Evolutionary conservation across 2,113 vertebrate species (phyloP), one percentile per base, ranked within the genome.

Genomic region (Triplophysa rosa): DNA sequence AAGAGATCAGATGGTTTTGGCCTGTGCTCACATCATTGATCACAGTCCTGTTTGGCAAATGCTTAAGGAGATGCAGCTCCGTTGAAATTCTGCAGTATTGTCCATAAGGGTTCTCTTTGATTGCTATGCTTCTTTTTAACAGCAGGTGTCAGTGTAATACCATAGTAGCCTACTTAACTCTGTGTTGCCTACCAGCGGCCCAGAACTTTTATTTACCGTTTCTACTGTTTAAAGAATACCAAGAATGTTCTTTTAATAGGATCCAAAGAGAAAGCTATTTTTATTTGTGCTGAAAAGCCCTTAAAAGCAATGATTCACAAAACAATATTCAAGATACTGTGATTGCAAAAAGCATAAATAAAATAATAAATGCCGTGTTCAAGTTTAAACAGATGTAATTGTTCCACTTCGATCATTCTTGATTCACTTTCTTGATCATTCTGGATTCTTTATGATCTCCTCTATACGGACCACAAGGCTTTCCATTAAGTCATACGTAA

Each of bases 401-500:
- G 8, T 21, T 8, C 29, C 8, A 21, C 24, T 29, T 45, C 86
- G 82, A 88, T 82, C 83, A 87, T 81, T 82, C 89, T 92, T 94
- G 77, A 75, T 93, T 95, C 83, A 37, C 33, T 37, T 37, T 37
- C 33, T 42, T 87, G 82, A 89, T 82, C 83, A 87, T 81, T 81
- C 89, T 92, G 94, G 77, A 75, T 93, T 95, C 83, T 95, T 94
- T 79, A 93, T 91, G 80, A 98, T 93, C 88, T 98, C 96, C 87
- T 98, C 95, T 58, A 96, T 95, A 69, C 95, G 93, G 82, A 94
- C 90, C 21, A 95, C 92, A 75, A 99, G 94, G 88, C 97, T 98
- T 91, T 97, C 95, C 91, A 97, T 98, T 87, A 98, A 92, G 92
- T 99, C 97, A 89, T 96, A 97, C 1, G 96, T 98, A 89, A 96